Evolutionary conservation across 2,797 vertebrate species (phyloP).

Genomic region (Danio albolineatus): DNA sequence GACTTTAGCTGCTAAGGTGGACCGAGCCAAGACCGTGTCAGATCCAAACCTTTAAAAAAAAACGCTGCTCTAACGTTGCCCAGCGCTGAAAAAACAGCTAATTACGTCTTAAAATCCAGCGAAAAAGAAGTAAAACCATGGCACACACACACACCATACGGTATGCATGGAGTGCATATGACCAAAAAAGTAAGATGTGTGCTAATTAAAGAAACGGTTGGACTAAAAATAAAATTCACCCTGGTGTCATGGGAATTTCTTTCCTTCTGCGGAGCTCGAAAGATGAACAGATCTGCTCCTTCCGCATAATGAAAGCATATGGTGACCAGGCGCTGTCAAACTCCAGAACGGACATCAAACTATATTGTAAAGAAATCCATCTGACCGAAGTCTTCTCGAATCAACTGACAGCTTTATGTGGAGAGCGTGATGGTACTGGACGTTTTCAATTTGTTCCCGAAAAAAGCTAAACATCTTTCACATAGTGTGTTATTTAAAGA

Average conservation of each 20-base stretch:
- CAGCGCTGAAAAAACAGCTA: slow-evolving; percentile 10
- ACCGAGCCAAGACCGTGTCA: slow-evolving; percentile 65
- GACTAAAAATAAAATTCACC: not conserved
- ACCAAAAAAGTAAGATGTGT: not conserved
- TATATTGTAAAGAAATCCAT: not conserved
- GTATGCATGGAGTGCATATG: not conserved
- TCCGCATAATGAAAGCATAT: not conserved
- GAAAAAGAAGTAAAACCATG: slow-evolving; percentile 2
- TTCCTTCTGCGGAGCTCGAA: slow-evolving; percentile 3
- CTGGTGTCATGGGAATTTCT: not conserved
- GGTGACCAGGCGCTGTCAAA: not conserved
- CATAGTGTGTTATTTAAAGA: too few relatives aligned
- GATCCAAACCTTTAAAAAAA: slow-evolving; percentile 68
- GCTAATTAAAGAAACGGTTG: not conserved
- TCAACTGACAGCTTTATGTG: not conserved
- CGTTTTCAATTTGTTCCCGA: too few relatives aligned
- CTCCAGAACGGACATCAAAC: not conserved
- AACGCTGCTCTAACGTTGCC: slow-evolving; percentile 54
- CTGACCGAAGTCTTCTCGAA: not conserved
- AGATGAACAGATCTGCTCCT: not conserved
- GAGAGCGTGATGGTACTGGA: not conserved
- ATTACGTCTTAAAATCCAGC: not conserved
- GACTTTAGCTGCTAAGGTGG: slow-evolving; percentile 69
- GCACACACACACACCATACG: not conserved
- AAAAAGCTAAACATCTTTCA: too few relatives aligned